phyloP scores from a whole-genome alignment of 1,140 invertebrate species.

The Cataglyphis hispanica region DNA sequence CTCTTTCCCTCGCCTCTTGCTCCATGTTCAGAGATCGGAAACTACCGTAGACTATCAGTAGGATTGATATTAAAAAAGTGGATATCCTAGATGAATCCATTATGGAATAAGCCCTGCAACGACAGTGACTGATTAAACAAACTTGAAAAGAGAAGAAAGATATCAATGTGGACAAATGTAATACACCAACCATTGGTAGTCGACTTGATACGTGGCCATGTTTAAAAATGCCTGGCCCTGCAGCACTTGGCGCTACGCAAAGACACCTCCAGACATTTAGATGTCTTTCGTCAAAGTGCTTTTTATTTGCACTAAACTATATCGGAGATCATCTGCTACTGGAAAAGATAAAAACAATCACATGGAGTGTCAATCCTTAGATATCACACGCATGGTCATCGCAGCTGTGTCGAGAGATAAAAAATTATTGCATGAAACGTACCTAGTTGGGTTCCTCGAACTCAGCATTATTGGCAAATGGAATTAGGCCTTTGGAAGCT shows the following conservation, averaged over 20 bases:
- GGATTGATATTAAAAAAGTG: slow-evolving; percentile 98
- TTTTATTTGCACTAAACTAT: slow-evolving; percentile 77
- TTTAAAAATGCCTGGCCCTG: slow-evolving; percentile 82
- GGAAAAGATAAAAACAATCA: slow-evolving; percentile 50
- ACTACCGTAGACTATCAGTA: slow-evolving; percentile 98
- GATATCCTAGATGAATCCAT: slow-evolving; percentile 98
- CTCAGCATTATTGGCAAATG: slow-evolving; percentile 78
- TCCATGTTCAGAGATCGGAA: slow-evolving; percentile 97
- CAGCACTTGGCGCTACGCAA: slow-evolving; percentile 81
- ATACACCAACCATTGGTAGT: slow-evolving; percentile 85
- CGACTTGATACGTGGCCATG: slow-evolving; percentile 86
- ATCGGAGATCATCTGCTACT: slow-evolving; percentile 84
- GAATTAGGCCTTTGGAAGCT: slow-evolving; percentile 77
- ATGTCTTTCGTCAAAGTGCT: slow-evolving; percentile 76
- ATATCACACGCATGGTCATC: not conserved
- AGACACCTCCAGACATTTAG: slow-evolving; percentile 83
- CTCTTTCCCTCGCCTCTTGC: slow-evolving; percentile 95
- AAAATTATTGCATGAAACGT: not conserved
- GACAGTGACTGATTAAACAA: not conserved
- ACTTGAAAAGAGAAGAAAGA: not conserved
- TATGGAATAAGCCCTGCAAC: slow-evolving; percentile 95
- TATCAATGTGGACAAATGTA: not conserved
- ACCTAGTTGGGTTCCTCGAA: slow-evolving; percentile 78
- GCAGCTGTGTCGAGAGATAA: not conserved
- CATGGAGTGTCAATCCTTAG: not conserved